Conservation (phyloP, 2,797 vertebrate species). For the Sebastes taczanowskii region DNA sequence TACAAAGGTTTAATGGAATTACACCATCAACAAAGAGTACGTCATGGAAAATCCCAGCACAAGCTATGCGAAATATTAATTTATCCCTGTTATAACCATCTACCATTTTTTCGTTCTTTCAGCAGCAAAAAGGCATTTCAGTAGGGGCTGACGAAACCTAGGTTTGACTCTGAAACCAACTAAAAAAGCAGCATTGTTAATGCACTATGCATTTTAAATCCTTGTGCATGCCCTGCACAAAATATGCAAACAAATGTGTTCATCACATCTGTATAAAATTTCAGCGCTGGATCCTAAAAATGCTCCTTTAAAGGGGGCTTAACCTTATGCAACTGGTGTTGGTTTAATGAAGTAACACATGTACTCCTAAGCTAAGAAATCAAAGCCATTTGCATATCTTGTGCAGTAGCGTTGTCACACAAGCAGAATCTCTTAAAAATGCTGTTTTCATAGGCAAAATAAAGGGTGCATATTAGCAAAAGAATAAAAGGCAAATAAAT, state of each 20-base stretch:
- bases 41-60: slow-evolving; percentile 61
- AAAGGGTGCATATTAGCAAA: slow-evolving; percentile 77
- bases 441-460: slow-evolving; percentile 73
- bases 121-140: slow-evolving; percentile 81
- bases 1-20: slow-evolving; percentile 61
- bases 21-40: slow-evolving; percentile 36
- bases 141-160: slow-evolving; percentile 71
- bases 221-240: slow-evolving; percentile 71
- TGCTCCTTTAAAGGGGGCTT: slow-evolving; percentile 61
- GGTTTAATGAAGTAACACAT: slow-evolving; percentile 51
- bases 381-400: slow-evolving; percentile 81
- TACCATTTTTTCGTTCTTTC: slow-evolving; percentile 57
- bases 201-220: slow-evolving; percentile 76
- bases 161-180: slow-evolving; percentile 65
- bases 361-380: slow-evolving; percentile 59
- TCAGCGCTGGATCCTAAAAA: slow-evolving; percentile 53
- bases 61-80: slow-evolving; percentile 49
- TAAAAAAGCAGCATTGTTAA: slow-evolving; percentile 81
- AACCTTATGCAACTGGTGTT: slow-evolving; percentile 62
- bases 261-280: slow-evolving; percentile 53
- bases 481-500: slow-evolving; percentile 76
- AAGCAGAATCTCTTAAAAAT: slow-evolving; percentile 81
- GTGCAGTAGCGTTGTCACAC: slow-evolving; percentile 80
- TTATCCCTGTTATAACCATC: slow-evolving; percentile 63
- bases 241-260: slow-evolving; percentile 74